Base-by-base conservation (phyloP, 2,888 invertebrate species). In the Stratiomys singularior region DNA sequence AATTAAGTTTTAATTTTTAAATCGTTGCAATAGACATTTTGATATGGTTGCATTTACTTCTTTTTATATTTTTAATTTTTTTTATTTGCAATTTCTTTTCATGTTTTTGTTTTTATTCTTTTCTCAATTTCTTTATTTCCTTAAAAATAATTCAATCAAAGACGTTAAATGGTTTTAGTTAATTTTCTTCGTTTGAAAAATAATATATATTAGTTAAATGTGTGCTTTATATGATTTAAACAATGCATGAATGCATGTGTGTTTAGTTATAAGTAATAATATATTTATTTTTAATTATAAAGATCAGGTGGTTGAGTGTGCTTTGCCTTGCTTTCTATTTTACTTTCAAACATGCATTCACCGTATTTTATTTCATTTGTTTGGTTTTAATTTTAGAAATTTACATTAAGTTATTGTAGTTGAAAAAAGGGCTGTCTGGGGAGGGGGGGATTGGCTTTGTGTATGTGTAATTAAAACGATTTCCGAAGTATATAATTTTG, bases 21-120 rank as follows among this genome's bases (percentile, higher is more conserved):
- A 80, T 82, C 81, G 81, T 82, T 81, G 81, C 81, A 81, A 81
- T 82, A 82, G 81, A 81, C 81, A 80, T 82, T 81, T 80, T 81
- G 81, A 81, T 82, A 81, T 81, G 81, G 80, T 81, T 82, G 79
- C 71, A 78, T 81, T 79, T 80, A 77, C 77, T 80, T 56, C 66
- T 64, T 46, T 60, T 23, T 23, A 60, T 69, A 18, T 64, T 23
- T 69, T 47, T 47, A n/a, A n/a, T 23, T 69, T 69, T 21, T 69
- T 46, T 46, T 44, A 37, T 63, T 63, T n/a, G n/a, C n/a, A n/a
- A n/a, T n/a, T n/a, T n/a, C n/a, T n/a, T 63, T 63, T 60, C 27
- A 60, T n/a, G 25, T 11, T 11, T 11, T n/a, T 18, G 21, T 7
- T 60, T 25, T 66, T 28, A 66, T 27, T 66, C 30, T 18, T 37